Evolutionary conservation across 1,140 invertebrate genomes (phyloP), one percentile per base, ranked within the genome.

Genomic region (Procambarus clarkii): DNA sequence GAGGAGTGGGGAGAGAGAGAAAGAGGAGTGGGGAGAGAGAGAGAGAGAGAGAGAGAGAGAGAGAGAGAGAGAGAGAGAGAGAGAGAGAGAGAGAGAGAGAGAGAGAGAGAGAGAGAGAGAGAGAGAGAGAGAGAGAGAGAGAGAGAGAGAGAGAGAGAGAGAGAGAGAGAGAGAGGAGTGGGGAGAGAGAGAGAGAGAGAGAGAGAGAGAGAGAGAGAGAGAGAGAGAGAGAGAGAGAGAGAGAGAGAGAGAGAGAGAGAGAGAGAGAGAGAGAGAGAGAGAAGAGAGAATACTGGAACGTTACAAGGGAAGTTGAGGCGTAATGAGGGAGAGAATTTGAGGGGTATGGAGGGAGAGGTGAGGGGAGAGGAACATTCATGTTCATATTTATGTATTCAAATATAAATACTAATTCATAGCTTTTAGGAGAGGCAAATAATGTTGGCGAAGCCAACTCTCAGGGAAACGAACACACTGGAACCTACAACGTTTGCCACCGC

Each of bases 81-180:
- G 74, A 76, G 74, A 76, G 74, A 76, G 74, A 76, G 74, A 76
- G 74, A 76, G 74, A 76, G 74, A 76, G 74, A 76, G 74, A 76
- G 74, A 76, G 74, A 76, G 74, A 76, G 74, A 76, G 74, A 76
- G 74, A 76, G 74, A 76, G 74, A 76, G 74, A 76, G 74, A 76
- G 74, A 76, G 74, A 76, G 74, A 76, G 74, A 76, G 74, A 76
- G 74, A 76, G 74, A 76, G 74, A 76, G 74, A 76, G 74, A 76
- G 74, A 76, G 74, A 76, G 74, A 76, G 74, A 76, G 74, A 80
- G 78, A 80, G 44, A 80, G 78, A 80, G 44, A 80, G 78, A 80
- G 44, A 80, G 78, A 80, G 21, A 74, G 71, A 74, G 21, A 74
- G 71, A 54, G 50, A 54, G 50, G 11, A 11, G 11, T 3, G 11